These are phyloP conservation scores for Ptychodera flava DNA, from an alignment of 35 echinoderm and acorn worm species.

Conservation along the genomic window DNA sequence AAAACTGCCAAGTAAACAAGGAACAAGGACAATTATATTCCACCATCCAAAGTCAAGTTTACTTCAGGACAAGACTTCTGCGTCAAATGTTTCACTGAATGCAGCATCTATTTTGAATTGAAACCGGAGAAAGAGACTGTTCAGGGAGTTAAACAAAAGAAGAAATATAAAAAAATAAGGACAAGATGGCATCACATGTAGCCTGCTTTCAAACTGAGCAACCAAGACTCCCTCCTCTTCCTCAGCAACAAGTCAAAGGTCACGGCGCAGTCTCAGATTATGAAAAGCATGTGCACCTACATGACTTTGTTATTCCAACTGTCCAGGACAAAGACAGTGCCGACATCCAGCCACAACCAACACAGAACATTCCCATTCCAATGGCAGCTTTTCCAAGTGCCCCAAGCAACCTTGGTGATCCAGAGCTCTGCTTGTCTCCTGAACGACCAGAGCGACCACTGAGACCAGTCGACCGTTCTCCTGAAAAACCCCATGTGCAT, in stretches of 20 bases:
- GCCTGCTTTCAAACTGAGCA: background rate
- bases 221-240: background rate
- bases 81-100: too few relatives aligned
- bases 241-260: background rate
- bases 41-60: too few relatives aligned
- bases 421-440: background rate
- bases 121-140: too few relatives aligned
- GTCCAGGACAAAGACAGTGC: background rate
- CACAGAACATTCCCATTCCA: background rate
- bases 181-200: background rate
- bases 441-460: background rate
- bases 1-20: too few relatives aligned
- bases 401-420: background rate
- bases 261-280: background rate
- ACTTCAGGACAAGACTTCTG: too few relatives aligned
- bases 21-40: too few relatives aligned
- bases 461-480: background rate
- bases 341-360: background rate
- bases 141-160: too few relatives aligned
- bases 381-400: background rate
- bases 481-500: background rate
- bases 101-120: too few relatives aligned
- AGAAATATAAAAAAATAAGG: too few relatives aligned
- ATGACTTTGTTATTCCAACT: background rate
- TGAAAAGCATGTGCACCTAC: background rate